These are phyloP conservation scores for Tragelaphus oryx DNA, from an alignment of 2,797 vertebrate genomes.

Conservation along the genomic window DNA sequence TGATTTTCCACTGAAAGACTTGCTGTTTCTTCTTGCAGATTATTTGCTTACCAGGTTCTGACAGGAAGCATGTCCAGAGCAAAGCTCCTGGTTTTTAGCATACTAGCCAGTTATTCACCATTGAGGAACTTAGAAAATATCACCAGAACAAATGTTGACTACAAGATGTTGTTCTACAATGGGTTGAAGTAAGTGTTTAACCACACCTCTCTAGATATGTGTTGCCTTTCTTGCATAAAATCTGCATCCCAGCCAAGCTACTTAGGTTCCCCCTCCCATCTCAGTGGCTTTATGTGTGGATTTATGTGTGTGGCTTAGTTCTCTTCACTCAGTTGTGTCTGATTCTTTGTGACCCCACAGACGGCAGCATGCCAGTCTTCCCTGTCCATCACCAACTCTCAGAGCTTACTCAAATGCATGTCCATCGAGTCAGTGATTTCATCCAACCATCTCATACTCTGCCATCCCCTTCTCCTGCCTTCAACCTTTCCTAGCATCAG, in stretches of 20 bases:
- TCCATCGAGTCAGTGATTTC: too few species aligned
- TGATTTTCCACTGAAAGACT: neutral
- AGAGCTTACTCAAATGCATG: too few species aligned
- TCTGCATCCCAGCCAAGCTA: neutral
- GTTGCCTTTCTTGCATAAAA: neutral
- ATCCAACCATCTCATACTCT: too few species aligned
- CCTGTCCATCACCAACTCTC: too few species aligned
- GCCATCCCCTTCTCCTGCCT: too few species aligned
- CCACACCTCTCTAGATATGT: neutral
- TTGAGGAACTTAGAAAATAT: constrained; percentile 40
- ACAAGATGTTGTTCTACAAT: constrained; percentile 44
- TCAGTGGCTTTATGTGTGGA: neutral
- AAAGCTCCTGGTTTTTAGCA: constrained; percentile 60
- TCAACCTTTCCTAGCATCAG: too few species aligned
- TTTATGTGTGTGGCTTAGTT: neutral
- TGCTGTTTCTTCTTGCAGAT: constrained; percentile 56
- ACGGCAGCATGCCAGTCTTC: too few species aligned
- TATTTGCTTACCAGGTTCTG: constrained; percentile 39
- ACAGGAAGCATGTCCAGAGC: neutral
- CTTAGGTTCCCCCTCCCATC: neutral
- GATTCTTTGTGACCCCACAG: too few species aligned
- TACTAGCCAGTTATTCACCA: neutral
- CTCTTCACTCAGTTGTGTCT: too few species aligned
- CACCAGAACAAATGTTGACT: constrained; percentile 66
- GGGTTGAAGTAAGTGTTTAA: constrained; percentile 53